Evolutionary conservation across 2,888 invertebrate genomes (phyloP), one percentile per base, ranked within the genome.

Genomic region (Tyria jacobaeae): DNA sequence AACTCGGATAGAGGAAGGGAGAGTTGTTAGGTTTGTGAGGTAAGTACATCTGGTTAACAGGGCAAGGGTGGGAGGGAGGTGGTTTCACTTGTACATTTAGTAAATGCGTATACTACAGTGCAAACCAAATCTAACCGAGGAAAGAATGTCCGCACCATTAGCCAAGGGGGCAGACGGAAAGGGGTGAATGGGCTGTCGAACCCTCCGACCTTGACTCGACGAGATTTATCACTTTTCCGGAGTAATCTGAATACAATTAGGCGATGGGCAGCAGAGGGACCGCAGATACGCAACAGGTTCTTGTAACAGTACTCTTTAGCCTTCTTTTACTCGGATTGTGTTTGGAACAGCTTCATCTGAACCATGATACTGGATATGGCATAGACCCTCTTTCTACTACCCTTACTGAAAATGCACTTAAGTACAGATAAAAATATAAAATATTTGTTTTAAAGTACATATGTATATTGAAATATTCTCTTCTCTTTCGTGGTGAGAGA

Each of bases 201-300:
- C 91, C 92, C 91, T 90, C 90, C 84, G 92, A 92, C 93, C 93
- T 93, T 92, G 93, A 92, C 91, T 89, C 85, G 78, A 82, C 78
- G 86, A 89, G 89, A 91, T 91, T 91, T 91, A 92, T 91, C 90
- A 91, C 90, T 89, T 88, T 91, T 91, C 90, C 88, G 86, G 87
- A 85, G 89, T 90, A 89, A 91, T 92, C 89, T 91, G 90, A 93
- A 92, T 90, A 90, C 91, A 91, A 92, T 92, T 93, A 91, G 88
- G 85, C 84, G 85, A 83, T 87, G 87, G 89, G 83, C 89, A 89
- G 84, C 59, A 82, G 76, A 78, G 84, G 84, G 81, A 81, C 84
- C 83, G 77, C 80, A 76, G 73, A 64, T 68, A 76, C 70, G 87
- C 90, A 90, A 89, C 90, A 89, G 87, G 89, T 90, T 75, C 75